phyloP scores from a whole-genome alignment of 2,888 invertebrate species.

The Drosophila barbarae region DNA sequence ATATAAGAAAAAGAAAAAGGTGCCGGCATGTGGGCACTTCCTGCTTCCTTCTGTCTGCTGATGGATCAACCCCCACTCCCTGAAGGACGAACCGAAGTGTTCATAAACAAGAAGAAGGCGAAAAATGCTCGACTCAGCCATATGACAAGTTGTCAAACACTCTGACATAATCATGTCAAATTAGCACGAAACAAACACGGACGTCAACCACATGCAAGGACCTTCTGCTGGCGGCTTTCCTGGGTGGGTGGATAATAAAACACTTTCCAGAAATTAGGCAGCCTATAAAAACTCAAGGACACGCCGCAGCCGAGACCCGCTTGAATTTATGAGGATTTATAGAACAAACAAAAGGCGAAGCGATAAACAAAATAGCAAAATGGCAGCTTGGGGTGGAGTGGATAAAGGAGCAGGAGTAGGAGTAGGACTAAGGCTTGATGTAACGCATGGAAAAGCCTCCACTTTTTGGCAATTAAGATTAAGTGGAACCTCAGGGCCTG shows the following conservation, averaged over 20 bases:
- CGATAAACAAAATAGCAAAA: constrained; percentile 29
- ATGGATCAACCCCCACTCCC: constrained; percentile 27
- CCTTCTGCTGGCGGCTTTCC: not conserved
- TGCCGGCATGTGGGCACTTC: constrained; percentile 62
- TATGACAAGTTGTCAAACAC: constrained; percentile 70
- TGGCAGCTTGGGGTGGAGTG: constrained; percentile 10
- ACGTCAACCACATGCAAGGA: constrained; percentile 26
- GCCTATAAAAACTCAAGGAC: constrained; percentile 45
- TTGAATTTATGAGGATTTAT: constrained; percentile 44
- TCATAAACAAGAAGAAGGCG: constrained; percentile 23
- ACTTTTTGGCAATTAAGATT: constrained; percentile 63
- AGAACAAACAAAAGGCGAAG: constrained; percentile 23
- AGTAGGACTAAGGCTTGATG: not conserved
- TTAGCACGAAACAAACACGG: constrained; percentile 57
- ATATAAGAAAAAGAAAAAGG: not conserved
- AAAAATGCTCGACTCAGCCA: constrained; percentile 32
- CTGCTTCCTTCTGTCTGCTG: constrained; percentile 36
- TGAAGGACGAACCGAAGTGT: constrained; percentile 3
- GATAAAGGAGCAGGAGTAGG: not conserved
- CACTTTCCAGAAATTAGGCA: constrained; percentile 64
- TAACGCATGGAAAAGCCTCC: constrained; percentile 47
- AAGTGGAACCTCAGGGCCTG: constrained; percentile 33
- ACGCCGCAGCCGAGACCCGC: constrained; percentile 12
- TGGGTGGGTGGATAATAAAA: constrained; percentile 56
- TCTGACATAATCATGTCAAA: constrained; percentile 75